These are phyloP conservation scores for Vimba vimba DNA, from an alignment of 2,113 vertebrate genomes.

Conservation along the genomic window DNA sequence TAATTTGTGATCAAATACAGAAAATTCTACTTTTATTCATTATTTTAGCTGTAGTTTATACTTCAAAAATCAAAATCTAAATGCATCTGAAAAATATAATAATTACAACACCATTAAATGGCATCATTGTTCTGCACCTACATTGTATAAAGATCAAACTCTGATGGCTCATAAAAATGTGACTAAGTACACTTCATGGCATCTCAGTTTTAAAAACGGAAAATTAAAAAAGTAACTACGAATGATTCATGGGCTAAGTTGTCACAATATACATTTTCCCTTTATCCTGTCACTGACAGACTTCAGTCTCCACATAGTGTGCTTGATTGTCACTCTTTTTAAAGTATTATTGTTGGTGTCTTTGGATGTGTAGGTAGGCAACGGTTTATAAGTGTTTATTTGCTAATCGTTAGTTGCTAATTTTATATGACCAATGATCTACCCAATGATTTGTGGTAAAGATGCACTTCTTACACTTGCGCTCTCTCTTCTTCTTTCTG, in stretches of 20 bases:
- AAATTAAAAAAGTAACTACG: not conserved
- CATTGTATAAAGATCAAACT: not conserved
- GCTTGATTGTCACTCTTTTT: constrained; percentile 8
- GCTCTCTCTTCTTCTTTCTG: constrained; percentile 6
- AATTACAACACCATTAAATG: constrained; percentile 15
- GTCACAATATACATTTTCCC: not conserved
- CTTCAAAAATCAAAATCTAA: not conserved
- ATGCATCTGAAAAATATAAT: not conserved
- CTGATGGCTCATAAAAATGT: not conserved
- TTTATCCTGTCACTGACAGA: not conserved
- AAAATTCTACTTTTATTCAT: too few species aligned
- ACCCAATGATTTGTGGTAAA: constrained; percentile 27
- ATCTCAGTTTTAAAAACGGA: not conserved
- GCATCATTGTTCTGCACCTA: constrained; percentile 1
- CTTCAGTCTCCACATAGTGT: too few species aligned
- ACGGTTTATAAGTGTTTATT: not conserved
- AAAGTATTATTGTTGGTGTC: not conserved
- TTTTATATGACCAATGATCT: constrained; percentile 26
- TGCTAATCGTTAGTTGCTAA: not conserved
- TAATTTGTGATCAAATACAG: not conserved
- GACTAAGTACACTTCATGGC: not conserved
- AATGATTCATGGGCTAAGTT: not conserved
- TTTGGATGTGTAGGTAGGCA: not conserved
- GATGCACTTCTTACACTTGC: not conserved
- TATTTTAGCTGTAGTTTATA: too few species aligned